A percentile compares a stretch with the other conserved stretches of the same genome.
phyloP scores from a whole-genome alignment of 2,113 vertebrate genomes.

The Marmota monax region DNA sequence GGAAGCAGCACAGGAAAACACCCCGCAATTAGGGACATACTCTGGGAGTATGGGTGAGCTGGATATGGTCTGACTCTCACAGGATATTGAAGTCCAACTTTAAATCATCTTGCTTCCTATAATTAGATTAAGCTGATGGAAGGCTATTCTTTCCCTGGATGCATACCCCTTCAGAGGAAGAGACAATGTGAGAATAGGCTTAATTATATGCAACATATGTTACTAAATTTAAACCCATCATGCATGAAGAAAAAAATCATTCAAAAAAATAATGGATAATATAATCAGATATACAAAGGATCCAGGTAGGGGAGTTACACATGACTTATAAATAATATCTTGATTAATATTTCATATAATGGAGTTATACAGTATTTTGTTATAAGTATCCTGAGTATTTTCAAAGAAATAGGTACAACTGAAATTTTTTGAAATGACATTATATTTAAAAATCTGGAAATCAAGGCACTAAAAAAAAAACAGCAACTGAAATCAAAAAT shows the following conservation, averaged over 20 bases:
- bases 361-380: neutral
- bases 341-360: constrained; percentile 16
- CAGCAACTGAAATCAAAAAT: constrained; percentile 9
- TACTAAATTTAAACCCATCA: neutral
- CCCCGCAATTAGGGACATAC: neutral
- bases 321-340: neutral
- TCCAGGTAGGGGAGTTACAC: neutral
- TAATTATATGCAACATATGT: constrained; percentile 13
- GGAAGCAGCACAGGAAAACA: neutral
- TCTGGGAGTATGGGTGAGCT: neutral
- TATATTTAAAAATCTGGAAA: constrained; percentile 11
- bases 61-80: neutral
- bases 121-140: constrained; percentile 2
- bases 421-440: neutral
- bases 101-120: neutral
- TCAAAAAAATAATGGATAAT: neutral
- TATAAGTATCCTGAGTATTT: neutral
- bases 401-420: neutral
- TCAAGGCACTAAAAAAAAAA: neutral
- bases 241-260: neutral
- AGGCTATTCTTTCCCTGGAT: neutral
- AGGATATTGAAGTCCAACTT: neutral
- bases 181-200: neutral
- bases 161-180: neutral
- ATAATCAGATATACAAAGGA: neutral